Conservation (phyloP, 1,140 invertebrate species). For the Gryllus bimaculatus region DNA sequence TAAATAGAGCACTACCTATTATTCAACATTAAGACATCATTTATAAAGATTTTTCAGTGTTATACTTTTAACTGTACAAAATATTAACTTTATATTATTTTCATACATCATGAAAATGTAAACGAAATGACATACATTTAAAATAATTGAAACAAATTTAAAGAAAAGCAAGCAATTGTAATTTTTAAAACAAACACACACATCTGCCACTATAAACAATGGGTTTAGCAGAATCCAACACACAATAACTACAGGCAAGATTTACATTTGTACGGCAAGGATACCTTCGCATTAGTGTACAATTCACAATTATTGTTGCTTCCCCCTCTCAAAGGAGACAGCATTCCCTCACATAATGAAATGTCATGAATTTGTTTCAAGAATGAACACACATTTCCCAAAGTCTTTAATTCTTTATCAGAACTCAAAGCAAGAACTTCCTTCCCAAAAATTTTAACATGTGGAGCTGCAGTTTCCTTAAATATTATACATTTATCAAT, state of each 20-base stretch:
- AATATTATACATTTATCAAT: background rate
- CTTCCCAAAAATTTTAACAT: background rate
- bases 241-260: background rate
- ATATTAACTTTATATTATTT: too few relatives aligned
- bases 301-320: background rate
- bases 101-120: too few relatives aligned
- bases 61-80: too few relatives aligned
- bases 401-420: background rate
- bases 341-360: background rate
- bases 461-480: background rate
- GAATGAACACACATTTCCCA: background rate
- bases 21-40: too few relatives aligned
- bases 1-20: too few relatives aligned
- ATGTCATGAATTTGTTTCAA: background rate
- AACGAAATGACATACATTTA: too few relatives aligned
- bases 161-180: too few relatives aligned
- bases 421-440: background rate
- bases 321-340: background rate
- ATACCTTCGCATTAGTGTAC: background rate
- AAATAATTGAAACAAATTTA: too few relatives aligned
- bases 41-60: too few relatives aligned
- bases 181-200: too few relatives aligned
- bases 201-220: too few relatives aligned
- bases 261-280: background rate
- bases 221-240: too few relatives aligned